phyloP scores from a whole-genome alignment of 2,797 vertebrate genomes.

The Cuculus canorus region DNA sequence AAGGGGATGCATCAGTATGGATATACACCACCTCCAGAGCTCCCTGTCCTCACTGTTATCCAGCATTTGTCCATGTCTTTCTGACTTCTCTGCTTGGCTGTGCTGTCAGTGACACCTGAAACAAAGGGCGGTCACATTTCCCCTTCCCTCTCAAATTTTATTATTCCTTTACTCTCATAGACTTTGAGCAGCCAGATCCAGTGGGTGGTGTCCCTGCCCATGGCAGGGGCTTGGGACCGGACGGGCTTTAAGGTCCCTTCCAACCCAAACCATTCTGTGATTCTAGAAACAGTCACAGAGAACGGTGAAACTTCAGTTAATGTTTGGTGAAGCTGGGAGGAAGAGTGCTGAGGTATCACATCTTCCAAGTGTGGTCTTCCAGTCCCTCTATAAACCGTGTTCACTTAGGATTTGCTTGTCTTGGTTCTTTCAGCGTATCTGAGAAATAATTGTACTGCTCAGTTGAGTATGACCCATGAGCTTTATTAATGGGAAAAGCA shows the following conservation, averaged over 20 bases:
- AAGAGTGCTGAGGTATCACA: not conserved
- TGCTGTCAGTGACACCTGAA: not conserved
- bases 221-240: no score
- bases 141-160: not conserved
- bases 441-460: not conserved
- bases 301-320: not conserved
- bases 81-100: not conserved
- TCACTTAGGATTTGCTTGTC: not conserved
- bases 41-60: not conserved
- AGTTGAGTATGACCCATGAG: not conserved
- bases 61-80: not conserved
- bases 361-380: not conserved
- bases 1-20: fast-evolving
- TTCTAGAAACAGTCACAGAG: not conserved
- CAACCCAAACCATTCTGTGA: no score
- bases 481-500: not conserved
- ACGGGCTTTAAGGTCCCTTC: no score
- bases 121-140: not conserved
- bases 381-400: not conserved
- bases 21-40: not conserved
- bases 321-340: not conserved
- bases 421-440: not conserved
- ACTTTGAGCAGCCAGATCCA: no score
- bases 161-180: not conserved
- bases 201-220: no score